Conservation (phyloP, 92 coral and sea anemone genomes). For the Parazoanthus atlanticus region DNA sequence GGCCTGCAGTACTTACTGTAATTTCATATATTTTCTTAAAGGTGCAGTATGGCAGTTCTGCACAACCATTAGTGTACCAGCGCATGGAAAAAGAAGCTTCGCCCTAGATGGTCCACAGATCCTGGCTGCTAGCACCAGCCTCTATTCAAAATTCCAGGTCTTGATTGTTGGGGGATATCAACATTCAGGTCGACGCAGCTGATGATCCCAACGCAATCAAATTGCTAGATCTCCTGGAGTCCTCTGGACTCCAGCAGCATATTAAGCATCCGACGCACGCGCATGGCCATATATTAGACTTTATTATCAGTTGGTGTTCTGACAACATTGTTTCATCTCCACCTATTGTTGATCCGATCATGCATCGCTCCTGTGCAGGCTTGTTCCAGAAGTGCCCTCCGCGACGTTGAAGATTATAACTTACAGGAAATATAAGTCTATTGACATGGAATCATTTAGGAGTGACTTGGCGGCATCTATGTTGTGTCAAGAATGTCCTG, state of each 20-base stretch:
- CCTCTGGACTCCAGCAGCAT: conserved; percentile 39
- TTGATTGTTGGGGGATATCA: too few species aligned
- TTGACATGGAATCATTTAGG: conserved; percentile 39
- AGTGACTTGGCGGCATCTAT: conserved; percentile 42
- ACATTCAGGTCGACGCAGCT: conserved; percentile 28
- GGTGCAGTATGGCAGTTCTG: too few species aligned
- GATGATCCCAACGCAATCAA: conserved; percentile 36
- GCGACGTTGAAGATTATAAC: conserved; percentile 26
- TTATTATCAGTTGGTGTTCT: conserved; percentile 20
- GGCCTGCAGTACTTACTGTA: too few species aligned
- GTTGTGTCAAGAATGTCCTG: conserved; percentile 44
- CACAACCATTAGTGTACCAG: too few species aligned
- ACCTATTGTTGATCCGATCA: conserved; percentile 50
- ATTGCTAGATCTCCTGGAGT: conserved; percentile 37
- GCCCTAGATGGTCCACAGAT: too few species aligned
- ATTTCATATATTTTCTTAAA: too few species aligned
- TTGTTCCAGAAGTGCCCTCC: conserved; percentile 38
- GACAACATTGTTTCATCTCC: conserved; percentile 6
- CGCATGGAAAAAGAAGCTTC: too few species aligned
- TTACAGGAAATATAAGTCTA: conserved; percentile 53
- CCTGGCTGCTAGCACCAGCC: too few species aligned
- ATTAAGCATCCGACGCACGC: conserved; percentile 14
- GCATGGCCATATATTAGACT: conserved; percentile 30
- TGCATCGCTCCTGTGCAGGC: conserved; percentile 47
- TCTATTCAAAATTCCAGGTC: too few species aligned